Conservation (phyloP, 2,888 invertebrate genomes). For the Myathropa florea region DNA sequence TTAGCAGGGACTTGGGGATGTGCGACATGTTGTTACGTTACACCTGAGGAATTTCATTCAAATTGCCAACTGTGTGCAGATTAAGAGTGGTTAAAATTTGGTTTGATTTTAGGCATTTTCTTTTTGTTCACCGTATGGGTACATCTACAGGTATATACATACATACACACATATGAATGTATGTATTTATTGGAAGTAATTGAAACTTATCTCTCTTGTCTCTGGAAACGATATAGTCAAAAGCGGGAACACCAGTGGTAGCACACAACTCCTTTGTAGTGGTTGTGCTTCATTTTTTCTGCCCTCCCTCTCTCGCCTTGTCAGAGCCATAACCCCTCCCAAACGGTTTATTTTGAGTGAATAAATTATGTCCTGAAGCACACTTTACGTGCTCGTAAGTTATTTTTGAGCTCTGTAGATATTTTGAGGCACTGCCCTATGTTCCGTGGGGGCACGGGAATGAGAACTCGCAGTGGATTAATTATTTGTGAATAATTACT, state of each 20-base stretch:
- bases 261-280: constrained; percentile 33
- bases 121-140: background rate
- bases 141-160: background rate
- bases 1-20: constrained; percentile 7
- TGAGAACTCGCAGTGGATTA: constrained; percentile 46
- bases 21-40: constrained; percentile 39
- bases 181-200: constrained; percentile 41
- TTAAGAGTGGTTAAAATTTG: constrained; percentile 37
- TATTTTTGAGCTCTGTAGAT: constrained; percentile 56
- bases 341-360: constrained; percentile 54
- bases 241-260: background rate
- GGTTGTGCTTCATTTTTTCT: constrained; percentile 6
- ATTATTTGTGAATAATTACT: constrained; percentile 71
- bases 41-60: constrained; percentile 33
- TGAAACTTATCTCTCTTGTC: constrained; percentile 54
- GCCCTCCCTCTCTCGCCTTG: background rate
- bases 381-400: constrained; percentile 62
- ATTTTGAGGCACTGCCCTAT: constrained; percentile 58
- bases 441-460: constrained; percentile 29
- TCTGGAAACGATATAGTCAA: constrained; percentile 38
- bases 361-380: constrained; percentile 63
- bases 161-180: background rate
- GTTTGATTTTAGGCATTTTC: constrained; percentile 34
- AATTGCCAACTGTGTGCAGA: constrained; percentile 39
- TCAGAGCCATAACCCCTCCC: background rate